Percentiles rank a stretch among this genome's conserved stretches.
These are phyloP conservation scores for Phasia obesa DNA, from an alignment of 2,888 invertebrate species.

Conservation along the genomic window DNA sequence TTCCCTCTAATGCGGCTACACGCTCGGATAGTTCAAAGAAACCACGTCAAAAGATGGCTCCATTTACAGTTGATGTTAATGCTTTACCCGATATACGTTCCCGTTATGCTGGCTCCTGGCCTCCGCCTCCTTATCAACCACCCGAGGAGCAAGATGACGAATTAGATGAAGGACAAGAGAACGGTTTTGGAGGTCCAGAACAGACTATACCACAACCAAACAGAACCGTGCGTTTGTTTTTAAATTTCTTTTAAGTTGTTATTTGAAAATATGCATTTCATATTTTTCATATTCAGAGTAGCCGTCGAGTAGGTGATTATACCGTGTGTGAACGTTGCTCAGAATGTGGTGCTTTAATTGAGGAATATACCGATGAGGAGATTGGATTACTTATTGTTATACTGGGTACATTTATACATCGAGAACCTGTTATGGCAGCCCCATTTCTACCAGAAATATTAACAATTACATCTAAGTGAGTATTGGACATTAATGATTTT, in stretches of 20 bases:
- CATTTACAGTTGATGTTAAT: constrained; percentile 84
- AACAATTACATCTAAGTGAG: constrained; percentile 92
- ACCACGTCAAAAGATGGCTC: constrained; percentile 84
- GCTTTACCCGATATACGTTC: constrained; percentile 83
- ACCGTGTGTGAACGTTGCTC: constrained; percentile 88
- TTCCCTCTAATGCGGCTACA: constrained; percentile 15
- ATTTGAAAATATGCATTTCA: background rate
- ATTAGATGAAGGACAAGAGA: constrained; percentile 75
- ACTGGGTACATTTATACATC: constrained; percentile 96
- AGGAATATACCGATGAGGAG: constrained; percentile 98
- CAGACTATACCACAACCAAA: constrained; percentile 71
- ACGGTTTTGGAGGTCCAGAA: constrained; percentile 74
- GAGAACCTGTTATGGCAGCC: constrained; percentile 97
- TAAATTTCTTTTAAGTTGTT: background rate
- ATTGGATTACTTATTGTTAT: constrained; percentile 96
- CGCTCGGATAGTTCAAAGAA: constrained; percentile 74
- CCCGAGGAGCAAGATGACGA: constrained; percentile 78
- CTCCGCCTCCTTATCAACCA: constrained; percentile 81
- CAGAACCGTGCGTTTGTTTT: constrained; percentile 73
- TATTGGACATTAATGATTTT: too few relatives aligned
- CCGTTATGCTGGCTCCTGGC: constrained; percentile 84
- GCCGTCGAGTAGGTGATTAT: constrained; percentile 87
- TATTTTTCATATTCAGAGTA: constrained; percentile 81
- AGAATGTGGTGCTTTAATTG: constrained; percentile 94
- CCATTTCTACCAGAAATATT: constrained; percentile 95